These are phyloP conservation scores for Drosophila willistoni DNA, from an alignment of 1,140 invertebrate genomes.

Conservation along the genomic window DNA sequence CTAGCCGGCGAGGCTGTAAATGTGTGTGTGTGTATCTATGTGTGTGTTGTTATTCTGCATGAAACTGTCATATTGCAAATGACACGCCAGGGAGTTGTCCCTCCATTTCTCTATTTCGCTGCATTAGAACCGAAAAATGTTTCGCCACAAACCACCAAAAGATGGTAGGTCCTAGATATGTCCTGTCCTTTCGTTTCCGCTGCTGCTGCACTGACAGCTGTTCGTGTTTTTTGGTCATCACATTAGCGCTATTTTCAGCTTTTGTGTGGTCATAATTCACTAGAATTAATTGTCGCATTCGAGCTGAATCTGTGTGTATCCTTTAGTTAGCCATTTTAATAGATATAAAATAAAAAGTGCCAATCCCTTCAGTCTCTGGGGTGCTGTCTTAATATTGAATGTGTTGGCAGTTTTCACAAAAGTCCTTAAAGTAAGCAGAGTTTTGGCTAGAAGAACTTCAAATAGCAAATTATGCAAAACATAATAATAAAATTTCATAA, in stretches of 20 bases:
- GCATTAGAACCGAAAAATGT: conserved; percentile 52
- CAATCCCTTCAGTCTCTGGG: neutral
- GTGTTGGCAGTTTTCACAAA: conserved; percentile 3
- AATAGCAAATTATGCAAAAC: conserved; percentile 74
- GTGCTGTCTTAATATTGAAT: conserved; percentile 10
- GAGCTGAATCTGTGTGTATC: conserved; percentile 39
- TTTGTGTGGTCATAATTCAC: conserved; percentile 76
- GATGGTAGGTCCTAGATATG: conserved; percentile 1
- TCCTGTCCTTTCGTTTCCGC: neutral
- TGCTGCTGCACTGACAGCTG: conserved; percentile 59
- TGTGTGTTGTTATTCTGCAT: conserved; percentile 34
- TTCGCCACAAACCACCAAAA: conserved; percentile 26
- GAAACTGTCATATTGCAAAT: conserved; percentile 65
- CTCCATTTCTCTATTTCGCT: conserved; percentile 19
- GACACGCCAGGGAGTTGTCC: conserved; percentile 55
- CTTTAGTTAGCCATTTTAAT: conserved; percentile 5
- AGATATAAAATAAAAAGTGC: neutral
- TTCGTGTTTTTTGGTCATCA: conserved; percentile 61
- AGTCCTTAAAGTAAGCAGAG: conserved; percentile 26
- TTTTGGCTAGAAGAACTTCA: conserved; percentile 4
- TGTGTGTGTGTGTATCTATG: conserved; percentile 21
- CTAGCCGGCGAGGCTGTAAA: neutral
- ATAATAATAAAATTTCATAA: conserved; percentile 79
- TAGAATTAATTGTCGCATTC: conserved; percentile 77
- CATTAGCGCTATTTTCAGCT: conserved; percentile 72